Evolutionary conservation across 2,113 vertebrate species (phyloP), one percentile per base, ranked within the genome.

Genomic region (Myrmophylax atrothorax): DNA sequence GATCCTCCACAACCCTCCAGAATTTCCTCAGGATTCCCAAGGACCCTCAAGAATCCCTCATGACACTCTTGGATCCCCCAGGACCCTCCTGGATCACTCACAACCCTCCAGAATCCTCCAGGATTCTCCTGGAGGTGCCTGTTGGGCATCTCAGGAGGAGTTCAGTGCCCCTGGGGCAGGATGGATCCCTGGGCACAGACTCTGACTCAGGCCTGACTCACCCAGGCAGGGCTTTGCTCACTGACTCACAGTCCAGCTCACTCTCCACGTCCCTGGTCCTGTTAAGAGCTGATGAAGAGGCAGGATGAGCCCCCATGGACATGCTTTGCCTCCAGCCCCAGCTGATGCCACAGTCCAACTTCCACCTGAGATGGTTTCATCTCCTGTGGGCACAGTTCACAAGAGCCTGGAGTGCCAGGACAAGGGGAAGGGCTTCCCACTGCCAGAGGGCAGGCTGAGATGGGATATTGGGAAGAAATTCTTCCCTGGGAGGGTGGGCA

Each of bases 241-340:
- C 66, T 23, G 78, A 6, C 42, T 88, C 55, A 10, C 72, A 46
- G 40, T 4, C 62, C 69, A 12, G 56, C 68, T 67, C 63, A 2
- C 35, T 50, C 66, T 53, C 29, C 2, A 2, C 5, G 1, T 2
- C 11, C 58, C 24, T 1, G 1, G 17, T 31, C 72, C 91, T 2
- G 0, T 9, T 4, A 37, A n/a, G 35, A 3, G 56, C 59, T 74
- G 64, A 1, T 0, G 1, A 44, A n/a, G 47, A 67, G 47, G 17
- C 0, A 3, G 78, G 60, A 50, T 14, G 49, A 81, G 66, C 19
- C 19, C 7, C 2, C 42, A 0, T 0, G 0, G 10, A 3, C 37
- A 2, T 0, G 10, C 60, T 55, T 8, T 22, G 35, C 37, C 47
- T 44, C 44, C 74, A 29, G 69, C 33, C 67, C 72, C n/a, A 19